Evolutionary conservation across 2,113 vertebrate species (phyloP).

Genomic region (Ancistrus triradiatus): DNA sequence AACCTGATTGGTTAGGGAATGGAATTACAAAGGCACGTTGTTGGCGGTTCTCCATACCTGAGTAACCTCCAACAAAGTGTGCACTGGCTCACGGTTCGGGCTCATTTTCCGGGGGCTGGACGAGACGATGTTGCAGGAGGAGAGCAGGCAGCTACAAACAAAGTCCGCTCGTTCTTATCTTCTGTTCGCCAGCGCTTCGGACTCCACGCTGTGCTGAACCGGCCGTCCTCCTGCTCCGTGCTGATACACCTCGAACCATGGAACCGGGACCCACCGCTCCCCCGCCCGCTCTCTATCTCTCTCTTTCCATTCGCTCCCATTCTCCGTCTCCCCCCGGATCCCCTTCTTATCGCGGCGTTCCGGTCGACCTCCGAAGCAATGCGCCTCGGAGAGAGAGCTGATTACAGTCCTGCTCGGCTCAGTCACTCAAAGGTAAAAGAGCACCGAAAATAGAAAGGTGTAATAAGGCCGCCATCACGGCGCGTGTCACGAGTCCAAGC

Average conservation of each 20-base stretch:
- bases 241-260: slow-evolving; percentile 23
- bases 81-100: neutral
- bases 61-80: no score
- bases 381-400: neutral
- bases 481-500: neutral
- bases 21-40: no score
- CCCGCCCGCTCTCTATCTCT: slow-evolving; percentile 5
- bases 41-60: no score
- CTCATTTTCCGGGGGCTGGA: neutral
- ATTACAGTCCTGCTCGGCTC: neutral
- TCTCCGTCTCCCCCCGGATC: neutral
- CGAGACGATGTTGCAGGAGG: neutral
- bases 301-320: neutral
- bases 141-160: slow-evolving; percentile 3
- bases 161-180: slow-evolving; percentile 30
- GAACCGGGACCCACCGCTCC: slow-evolving; percentile 12
- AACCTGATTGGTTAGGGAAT: no score
- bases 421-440: slow-evolving; percentile 24
- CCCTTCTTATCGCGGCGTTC: slow-evolving; percentile 13
- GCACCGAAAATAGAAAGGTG: neutral
- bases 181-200: neutral
- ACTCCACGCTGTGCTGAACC: slow-evolving; percentile 4
- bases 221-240: slow-evolving; percentile 8
- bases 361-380: slow-evolving; percentile 15
- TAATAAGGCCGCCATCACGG: slow-evolving; percentile 5